Evolutionary conservation across 2,113 vertebrate genomes (phyloP), one percentile per base, ranked within the genome.

Genomic region (Coptodon rendalli): DNA sequence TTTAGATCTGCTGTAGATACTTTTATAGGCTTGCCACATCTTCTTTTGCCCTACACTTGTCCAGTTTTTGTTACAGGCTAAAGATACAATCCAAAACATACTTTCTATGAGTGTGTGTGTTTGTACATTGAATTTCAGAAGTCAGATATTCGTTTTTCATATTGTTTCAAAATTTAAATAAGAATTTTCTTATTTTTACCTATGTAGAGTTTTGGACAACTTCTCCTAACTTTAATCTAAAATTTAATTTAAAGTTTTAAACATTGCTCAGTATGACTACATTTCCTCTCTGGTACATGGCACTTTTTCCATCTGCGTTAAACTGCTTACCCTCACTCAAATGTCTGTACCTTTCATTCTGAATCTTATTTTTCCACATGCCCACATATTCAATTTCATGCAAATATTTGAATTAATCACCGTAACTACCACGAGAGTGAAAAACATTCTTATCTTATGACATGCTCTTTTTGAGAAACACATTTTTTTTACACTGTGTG

Each of bases 321-420:
- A 81, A 53, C 82, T 16, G 16, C 34, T 84, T 17, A 36, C 63
- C 76, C 29, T 90, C 80, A 22, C 43, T 52, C 48, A 54, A 7
- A 34, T 29, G 31, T 34, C 24, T 57, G n/a, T 11, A 71, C 68
- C 36, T 86, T 86, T 88, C 71, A 86, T 63, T 90, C 27, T 38
- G n/a, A 90, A 84, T 61, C 9, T 53, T 85, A 81, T 84, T 90
- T 82, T 82, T 19, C 71, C 82, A 83, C 81, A 87, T 57, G 31
- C 9, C 71, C 83, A 89, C 61, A 88, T 89, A 85, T 86, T 91
- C 52, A 89, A 48, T 93, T 88, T 85, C 73, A 90, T 87, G 86
- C 85, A 88, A 82, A 89, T 56, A 85, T 92, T 80, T 81, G 66
- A 90, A 89, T 90, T 78, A 89, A 90, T 92, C 78, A 61, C 61